Base-by-base conservation (phyloP, 2,888 invertebrate genomes). In the Harmothoe impar region DNA sequence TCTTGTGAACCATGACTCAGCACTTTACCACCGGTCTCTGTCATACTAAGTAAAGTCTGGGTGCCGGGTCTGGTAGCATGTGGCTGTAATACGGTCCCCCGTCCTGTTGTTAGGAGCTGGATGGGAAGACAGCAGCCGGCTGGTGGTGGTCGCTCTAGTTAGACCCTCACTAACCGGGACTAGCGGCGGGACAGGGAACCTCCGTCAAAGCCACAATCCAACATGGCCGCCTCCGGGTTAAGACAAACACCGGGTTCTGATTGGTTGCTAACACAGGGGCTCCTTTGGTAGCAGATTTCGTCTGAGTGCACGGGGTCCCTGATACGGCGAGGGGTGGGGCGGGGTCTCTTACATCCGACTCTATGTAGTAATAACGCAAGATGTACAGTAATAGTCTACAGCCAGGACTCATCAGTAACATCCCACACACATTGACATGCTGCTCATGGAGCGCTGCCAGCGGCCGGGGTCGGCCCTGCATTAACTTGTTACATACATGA, bases 371-470 rank as follows among this genome's bases (percentile, higher is more conserved):
- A n/a, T 62, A 20, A 62, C 5, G 15, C 25, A 25, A 72, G 72
- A 29, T 62, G 31, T 72, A 29, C 72, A 72, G 72, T 29, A 29
- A 72, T 72, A 15, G 72, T 72, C 72, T 72, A 72, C 25, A 72
- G 29, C 72, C 29, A 25, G 72, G 20, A n/a, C 31, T 5, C 29
- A 15, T n/a, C 20, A n/a, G 0, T 17, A 72, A 3, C 72, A n/a
- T 72, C 43, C 5, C 3, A 43, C 5, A 72, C 72, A 25, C 15
- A 23, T 29, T 72, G 25, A 17, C 31, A 29, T 72, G 72, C 3
- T 7, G 0, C 15, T 17, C 31, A 72, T 29, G 31, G 25, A 72
- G 25, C 72, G 72, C 5, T 72, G 25, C 5, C 25, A 20, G 29
- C 29, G 15, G n/a, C 3, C 15, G 72, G 72, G 31, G 72, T 29